phyloP scores from a whole-genome alignment of 2,888 invertebrate genomes.

The Zygothrica quintamaculata region DNA sequence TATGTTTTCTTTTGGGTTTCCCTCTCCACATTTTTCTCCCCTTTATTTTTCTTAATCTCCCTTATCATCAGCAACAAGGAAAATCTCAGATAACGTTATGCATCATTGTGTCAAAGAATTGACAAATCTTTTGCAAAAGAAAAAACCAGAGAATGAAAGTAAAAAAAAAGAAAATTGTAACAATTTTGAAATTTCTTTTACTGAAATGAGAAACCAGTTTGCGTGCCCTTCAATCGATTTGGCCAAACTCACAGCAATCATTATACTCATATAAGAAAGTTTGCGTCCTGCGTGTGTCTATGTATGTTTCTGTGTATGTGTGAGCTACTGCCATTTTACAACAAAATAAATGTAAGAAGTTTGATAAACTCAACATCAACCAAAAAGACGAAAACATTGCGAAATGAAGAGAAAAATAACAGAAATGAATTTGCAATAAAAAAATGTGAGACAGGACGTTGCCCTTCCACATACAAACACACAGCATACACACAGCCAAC shows the following conservation, averaged over 20 bases:
- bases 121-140: constrained; percentile 66
- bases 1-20: constrained; percentile 23
- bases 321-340: constrained; percentile 52
- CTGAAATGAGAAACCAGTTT: constrained; percentile 72
- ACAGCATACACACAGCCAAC: too few species aligned
- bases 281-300: too few species aligned
- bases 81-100: constrained; percentile 78
- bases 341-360: constrained; percentile 76
- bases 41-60: too few species aligned
- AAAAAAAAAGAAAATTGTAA: constrained; percentile 47
- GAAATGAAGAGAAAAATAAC: constrained; percentile 28
- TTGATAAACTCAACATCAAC: constrained; percentile 68
- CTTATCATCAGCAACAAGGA: constrained; percentile 32
- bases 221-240: constrained; percentile 55
- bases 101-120: constrained; percentile 78
- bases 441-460: constrained; percentile 70
- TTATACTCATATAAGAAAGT: constrained; percentile 62
- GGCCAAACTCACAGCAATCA: constrained; percentile 55
- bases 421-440: constrained; percentile 65
- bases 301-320: constrained; percentile 9
- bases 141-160: constrained; percentile 18
- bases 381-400: constrained; percentile 31
- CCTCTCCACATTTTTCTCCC: constrained; percentile 8
- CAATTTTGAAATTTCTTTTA: constrained; percentile 61
- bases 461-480: constrained; percentile 37